A percentile compares a stretch with the other conserved stretches of the same genome.
Conservation (phyloP, 1,140 invertebrate species). For the Macrotrachela quadricornifera region DNA sequence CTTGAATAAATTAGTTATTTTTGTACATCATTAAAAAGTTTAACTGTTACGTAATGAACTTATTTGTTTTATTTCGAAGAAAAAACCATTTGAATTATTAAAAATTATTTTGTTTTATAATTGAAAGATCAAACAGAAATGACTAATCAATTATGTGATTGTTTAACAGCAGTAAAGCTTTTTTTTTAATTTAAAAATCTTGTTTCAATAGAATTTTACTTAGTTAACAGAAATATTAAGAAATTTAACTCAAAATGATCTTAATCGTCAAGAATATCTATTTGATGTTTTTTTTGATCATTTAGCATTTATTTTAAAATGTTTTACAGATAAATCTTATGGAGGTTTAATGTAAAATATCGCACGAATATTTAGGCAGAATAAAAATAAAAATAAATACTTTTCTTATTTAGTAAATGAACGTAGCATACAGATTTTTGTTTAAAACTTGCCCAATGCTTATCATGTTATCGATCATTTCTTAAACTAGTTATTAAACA, state of each 20-base stretch:
- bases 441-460: slow-evolving; percentile 37
- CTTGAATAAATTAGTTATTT: slow-evolving; percentile 1
- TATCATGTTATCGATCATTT: slow-evolving; percentile 33
- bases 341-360: slow-evolving; percentile 54
- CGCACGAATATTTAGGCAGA: slow-evolving; percentile 48
- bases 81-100: too few species aligned
- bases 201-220: neutral
- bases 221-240: slow-evolving; percentile 2
- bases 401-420: slow-evolving; percentile 40
- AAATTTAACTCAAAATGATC: slow-evolving; percentile 4
- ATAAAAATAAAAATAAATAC: neutral
- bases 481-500: slow-evolving; percentile 38
- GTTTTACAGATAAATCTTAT: slow-evolving; percentile 42
- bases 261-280: slow-evolving; percentile 5
- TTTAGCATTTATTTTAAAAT: slow-evolving; percentile 35
- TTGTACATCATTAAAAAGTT: slow-evolving; percentile 6
- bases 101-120: too few species aligned
- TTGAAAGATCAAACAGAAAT: too few species aligned
- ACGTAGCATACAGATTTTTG: slow-evolving; percentile 52
- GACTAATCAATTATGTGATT: too few species aligned
- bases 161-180: too few species aligned
- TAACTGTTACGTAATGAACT: slow-evolving; percentile 3
- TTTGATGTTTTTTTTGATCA: slow-evolving; percentile 31
- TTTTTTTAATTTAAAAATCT: neutral
- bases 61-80: neutral